Evolutionary conservation across 2,888 invertebrate genomes (phyloP), one percentile per base, ranked within the genome.

Genomic region (Eupeodes luniger): DNA sequence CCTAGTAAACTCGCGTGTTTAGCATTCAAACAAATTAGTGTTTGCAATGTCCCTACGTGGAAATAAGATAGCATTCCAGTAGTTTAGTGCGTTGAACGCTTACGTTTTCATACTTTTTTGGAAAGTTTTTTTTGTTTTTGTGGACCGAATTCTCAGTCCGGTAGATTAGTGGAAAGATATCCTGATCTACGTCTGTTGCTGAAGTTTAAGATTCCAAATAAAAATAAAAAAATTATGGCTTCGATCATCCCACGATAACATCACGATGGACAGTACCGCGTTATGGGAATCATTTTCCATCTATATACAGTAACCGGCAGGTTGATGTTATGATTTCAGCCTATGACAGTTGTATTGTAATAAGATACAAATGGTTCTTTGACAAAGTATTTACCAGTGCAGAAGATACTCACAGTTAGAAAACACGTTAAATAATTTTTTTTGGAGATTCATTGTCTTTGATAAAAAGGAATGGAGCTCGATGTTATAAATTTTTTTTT

Each of bases 171-270:
- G 36, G 6, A 36, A 36, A 36, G 36, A 14, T 10, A 53, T 53
- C 53, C 53, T 53, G 53, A 53, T 53, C 14, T 14, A 53, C 53
- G 53, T 53, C 53, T 53, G 53, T n/a, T 53, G 53, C 53, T 53
- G 53, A 14, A 53, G 53, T 53, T 53, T 53, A 10, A 53, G n/a
- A 53, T 4, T 3, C 53, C 53, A 53, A 53, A 53, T 53, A 53
- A 53, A n/a, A 53, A 53, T 53, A n/a, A n/a, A 2, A 53, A 53
- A 53, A 53, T 53, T 53, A 53, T 53, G 9, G 53, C n/a, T 53
- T 53, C 53, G 6, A 53, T 53, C 53, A 53, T 53, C 53, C 53
- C 14, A 53, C n/a, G 4, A n/a, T 53, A 53, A 53, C 53, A n/a
- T 14, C 53, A 4, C n/a, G 53, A 53, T 36, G 4, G 6, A 36